Evolutionary conservation across 1,140 invertebrate genomes (phyloP).

Genomic region (Calephelis nemesis): DNA sequence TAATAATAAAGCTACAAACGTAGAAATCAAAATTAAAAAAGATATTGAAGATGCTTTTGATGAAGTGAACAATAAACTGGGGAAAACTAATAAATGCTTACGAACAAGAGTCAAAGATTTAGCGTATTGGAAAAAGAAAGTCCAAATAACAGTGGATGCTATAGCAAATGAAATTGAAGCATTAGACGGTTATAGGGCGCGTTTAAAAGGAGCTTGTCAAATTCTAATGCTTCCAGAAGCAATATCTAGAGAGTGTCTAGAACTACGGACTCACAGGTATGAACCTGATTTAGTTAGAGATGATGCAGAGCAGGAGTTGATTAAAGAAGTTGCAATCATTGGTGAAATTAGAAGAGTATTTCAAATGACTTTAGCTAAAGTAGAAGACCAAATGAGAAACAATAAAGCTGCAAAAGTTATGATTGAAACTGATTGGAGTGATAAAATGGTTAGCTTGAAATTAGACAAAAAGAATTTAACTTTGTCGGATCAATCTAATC

Average conservation of each 20-base stretch:
- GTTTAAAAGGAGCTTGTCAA: slow-evolving; percentile 82
- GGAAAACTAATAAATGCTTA: slow-evolving; percentile 81
- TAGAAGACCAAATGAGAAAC: slow-evolving; percentile 86
- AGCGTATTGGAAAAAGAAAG: slow-evolving; percentile 83
- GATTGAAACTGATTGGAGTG: slow-evolving; percentile 92
- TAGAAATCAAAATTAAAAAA: slow-evolving; percentile 46
- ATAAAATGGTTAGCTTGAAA: slow-evolving; percentile 88
- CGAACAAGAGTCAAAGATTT: slow-evolving; percentile 81
- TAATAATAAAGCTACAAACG: slow-evolving; percentile 52
- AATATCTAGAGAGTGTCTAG: slow-evolving; percentile 86
- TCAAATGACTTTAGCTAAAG: slow-evolving; percentile 81
- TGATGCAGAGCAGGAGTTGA: slow-evolving; percentile 89
- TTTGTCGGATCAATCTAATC: slow-evolving; percentile 81
- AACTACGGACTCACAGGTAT: slow-evolving; percentile 86
- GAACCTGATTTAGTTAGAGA: slow-evolving; percentile 91
- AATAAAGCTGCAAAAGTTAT: slow-evolving; percentile 88
- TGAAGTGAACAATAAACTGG: slow-evolving; percentile 81
- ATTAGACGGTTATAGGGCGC: slow-evolving; percentile 81
- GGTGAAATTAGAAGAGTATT: slow-evolving; percentile 83
- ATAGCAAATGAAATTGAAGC: slow-evolving; percentile 84
- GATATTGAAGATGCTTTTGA: slow-evolving; percentile 71
- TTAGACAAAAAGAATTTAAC: slow-evolving; percentile 83
- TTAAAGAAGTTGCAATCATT: slow-evolving; percentile 85
- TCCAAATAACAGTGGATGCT: slow-evolving; percentile 81
- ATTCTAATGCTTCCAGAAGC: slow-evolving; percentile 84